Percentiles rank a stretch among this genome's conserved stretches.
Conservation (phyloP, 2,113 vertebrate species). For the Triplophysa tibetana region DNA sequence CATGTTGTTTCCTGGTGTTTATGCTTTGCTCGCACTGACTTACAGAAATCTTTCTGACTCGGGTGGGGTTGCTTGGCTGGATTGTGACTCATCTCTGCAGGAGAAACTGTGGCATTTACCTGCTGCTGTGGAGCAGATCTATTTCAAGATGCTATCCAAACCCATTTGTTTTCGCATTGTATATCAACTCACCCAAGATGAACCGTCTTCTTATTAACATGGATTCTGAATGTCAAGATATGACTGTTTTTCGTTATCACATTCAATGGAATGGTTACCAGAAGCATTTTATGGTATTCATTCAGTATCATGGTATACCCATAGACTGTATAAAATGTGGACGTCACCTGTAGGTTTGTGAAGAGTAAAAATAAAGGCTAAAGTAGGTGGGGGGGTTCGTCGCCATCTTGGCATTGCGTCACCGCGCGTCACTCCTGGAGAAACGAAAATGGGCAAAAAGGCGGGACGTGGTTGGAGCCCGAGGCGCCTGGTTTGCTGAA, state of each 20-base stretch:
- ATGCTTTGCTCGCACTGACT: neutral
- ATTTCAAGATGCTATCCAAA: constrained; percentile 14
- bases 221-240: neutral
- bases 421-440: too few relatives aligned
- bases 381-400: too few relatives aligned
- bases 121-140: constrained; percentile 24
- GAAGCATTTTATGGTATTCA: too few relatives aligned
- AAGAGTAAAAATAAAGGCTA: too few relatives aligned
- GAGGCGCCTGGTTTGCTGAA: too few relatives aligned
- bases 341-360: too few relatives aligned
- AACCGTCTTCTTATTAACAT: neutral
- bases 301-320: too few relatives aligned
- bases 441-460: too few relatives aligned
- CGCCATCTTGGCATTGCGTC: too few relatives aligned
- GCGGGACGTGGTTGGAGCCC: too few relatives aligned
- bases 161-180: neutral
- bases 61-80: constrained; percentile 70
- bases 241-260: too few relatives aligned
- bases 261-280: neutral
- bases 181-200: neutral
- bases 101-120: constrained; percentile 57
- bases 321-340: too few relatives aligned
- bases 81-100: constrained; percentile 81
- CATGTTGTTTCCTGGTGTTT: neutral
- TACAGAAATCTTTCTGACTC: constrained; percentile 58